phyloP scores from a whole-genome alignment of 2,113 vertebrate genomes.

The Brachypteracias leptosomus region DNA sequence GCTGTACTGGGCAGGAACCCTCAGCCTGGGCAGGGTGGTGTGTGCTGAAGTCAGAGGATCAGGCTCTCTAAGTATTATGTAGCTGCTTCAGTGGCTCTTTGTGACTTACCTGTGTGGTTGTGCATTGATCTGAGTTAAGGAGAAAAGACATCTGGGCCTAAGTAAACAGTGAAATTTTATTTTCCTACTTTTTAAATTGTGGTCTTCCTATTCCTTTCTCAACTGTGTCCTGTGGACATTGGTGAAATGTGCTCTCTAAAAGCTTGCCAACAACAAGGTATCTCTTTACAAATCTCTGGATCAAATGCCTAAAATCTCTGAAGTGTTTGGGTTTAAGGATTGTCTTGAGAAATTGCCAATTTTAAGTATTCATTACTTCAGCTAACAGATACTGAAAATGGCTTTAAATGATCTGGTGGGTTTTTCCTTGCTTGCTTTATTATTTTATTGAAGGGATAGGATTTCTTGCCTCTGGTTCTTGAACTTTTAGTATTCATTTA shows the following conservation, averaged over 20 bases:
- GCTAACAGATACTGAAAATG: neutral
- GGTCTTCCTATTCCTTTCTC: neutral
- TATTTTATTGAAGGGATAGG: neutral
- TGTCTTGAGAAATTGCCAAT: neutral
- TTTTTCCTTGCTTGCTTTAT: neutral
- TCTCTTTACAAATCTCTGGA: neutral
- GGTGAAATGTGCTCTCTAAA: neutral
- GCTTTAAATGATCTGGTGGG: neutral
- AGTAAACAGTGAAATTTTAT: neutral
- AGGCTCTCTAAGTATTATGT: neutral
- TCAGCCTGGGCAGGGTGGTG: neutral
- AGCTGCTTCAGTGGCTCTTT: neutral
- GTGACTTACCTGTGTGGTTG: neutral
- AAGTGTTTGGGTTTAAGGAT: neutral
- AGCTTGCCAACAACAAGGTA: neutral
- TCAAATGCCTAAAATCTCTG: neutral
- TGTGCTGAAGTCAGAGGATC: accelerated
- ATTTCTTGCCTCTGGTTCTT: neutral
- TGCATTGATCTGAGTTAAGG: neutral
- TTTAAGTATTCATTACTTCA: neutral
- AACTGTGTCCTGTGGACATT: neutral
- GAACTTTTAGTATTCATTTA: neutral
- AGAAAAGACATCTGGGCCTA: neutral
- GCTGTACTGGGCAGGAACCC: neutral
- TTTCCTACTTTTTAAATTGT: neutral